Conservation (phyloP, 2,888 invertebrate genomes). For the Quadroppia sp. region DNA sequence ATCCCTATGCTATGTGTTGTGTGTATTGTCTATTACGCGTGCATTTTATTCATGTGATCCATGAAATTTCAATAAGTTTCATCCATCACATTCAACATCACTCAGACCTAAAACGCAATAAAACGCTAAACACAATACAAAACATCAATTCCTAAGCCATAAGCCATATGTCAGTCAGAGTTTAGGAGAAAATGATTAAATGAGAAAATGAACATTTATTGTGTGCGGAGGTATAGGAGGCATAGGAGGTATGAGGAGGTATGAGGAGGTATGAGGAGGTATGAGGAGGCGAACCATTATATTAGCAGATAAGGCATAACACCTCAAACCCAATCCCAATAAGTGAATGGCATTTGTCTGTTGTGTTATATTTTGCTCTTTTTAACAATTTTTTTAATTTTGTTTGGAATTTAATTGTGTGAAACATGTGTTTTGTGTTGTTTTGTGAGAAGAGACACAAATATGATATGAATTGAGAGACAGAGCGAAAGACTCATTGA, state of each 20-base stretch:
- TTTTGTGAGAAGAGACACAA: background rate
- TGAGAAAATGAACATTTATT: conserved; percentile 37
- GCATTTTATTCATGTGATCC: conserved; percentile 33
- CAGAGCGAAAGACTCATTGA: background rate
- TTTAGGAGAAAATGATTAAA: conserved; percentile 27
- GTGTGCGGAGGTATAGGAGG: background rate
- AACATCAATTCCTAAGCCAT: conserved; percentile 21
- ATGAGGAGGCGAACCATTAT: conserved; percentile 5
- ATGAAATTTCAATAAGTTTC: conserved; percentile 38
- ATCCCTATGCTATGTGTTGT: background rate
- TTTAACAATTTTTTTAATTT: background rate
- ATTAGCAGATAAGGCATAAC: conserved; percentile 22
- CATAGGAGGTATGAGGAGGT: background rate
- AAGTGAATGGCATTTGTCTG: conserved; percentile 34
- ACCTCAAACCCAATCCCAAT: background rate
- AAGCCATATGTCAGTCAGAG: conserved; percentile 37
- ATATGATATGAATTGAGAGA: background rate
- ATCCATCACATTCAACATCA: conserved; percentile 37
- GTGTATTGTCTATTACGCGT: conserved; percentile 30
- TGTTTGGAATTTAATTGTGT: background rate
- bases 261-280: background rate
- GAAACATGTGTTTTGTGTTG: background rate
- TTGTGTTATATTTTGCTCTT: conserved; percentile 10
- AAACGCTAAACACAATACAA: background rate
- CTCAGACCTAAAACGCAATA: conserved; percentile 15